Conservation (phyloP, 1,140 invertebrate species). For the Drosophila nannoptera region DNA sequence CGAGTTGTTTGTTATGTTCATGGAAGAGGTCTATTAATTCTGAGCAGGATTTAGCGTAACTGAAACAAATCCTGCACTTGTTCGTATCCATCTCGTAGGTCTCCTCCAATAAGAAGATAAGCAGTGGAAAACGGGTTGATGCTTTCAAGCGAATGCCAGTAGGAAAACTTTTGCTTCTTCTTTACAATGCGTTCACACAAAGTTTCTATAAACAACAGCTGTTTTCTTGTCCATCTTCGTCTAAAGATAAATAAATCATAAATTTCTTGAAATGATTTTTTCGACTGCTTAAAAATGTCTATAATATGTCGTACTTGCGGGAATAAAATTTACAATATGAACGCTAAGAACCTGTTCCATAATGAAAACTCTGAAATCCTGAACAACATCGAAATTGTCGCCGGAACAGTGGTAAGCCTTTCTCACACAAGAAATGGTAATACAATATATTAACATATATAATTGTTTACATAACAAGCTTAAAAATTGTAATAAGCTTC, state of each 20-base stretch:
- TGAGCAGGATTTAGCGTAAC: not conserved
- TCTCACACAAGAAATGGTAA: not conserved
- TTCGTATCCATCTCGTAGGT: slow-evolving; percentile 5
- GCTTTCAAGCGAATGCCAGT: not conserved
- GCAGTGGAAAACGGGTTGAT: not conserved
- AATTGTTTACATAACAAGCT: slow-evolving; percentile 26
- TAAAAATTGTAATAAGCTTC: slow-evolving; percentile 25
- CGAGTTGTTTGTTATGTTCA: slow-evolving; percentile 21
- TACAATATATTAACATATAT: not conserved
- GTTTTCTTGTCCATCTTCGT: not conserved
- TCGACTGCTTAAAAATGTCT: slow-evolving; percentile 31
- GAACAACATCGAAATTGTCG: slow-evolving; percentile 34
- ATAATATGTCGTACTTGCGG: slow-evolving; percentile 52
- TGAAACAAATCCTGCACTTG: slow-evolving; percentile 34
- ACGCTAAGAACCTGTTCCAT: slow-evolving; percentile 54
- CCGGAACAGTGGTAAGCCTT: slow-evolving; percentile 36
- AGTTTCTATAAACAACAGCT: not conserved
- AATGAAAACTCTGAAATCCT: slow-evolving; percentile 36
- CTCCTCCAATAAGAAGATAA: too few relatives aligned
- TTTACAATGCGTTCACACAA: not conserved
- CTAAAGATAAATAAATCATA: not conserved
- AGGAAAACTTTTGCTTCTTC: not conserved
- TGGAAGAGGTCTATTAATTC: slow-evolving; percentile 26
- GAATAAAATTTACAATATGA: slow-evolving; percentile 53
- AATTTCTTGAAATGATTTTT: not conserved